Evolutionary conservation across 2,888 invertebrate genomes (phyloP), one percentile per base, ranked within the genome.

Genomic region (Camponotus fellah): DNA sequence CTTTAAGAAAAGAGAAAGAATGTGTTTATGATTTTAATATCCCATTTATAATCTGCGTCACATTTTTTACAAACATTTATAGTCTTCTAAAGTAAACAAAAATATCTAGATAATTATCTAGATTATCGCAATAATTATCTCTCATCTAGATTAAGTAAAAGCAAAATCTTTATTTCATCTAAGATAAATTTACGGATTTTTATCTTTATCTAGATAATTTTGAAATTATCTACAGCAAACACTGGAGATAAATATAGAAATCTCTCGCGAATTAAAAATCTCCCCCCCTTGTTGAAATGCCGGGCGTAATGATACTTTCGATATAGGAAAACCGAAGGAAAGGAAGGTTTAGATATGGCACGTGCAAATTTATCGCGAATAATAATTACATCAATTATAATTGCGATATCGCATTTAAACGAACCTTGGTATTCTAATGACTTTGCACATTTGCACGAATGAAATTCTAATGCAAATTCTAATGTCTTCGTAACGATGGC

Each of bases 391-490:
- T n/a, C 12, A n/a, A 4, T 56, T 32, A 14, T 65, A 65, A 53
- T 60, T n/a, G 40, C n/a, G 72, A 58, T 26, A 17, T 17, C 21
- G 43, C n/a, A 62, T 32, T 9, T 64, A n/a, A n/a, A 64, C 8
- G 8, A 34, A 9, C 8, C 74, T 74, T 37, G 60, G 6, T 60
- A 79, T 72, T 77, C 60, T 17, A 53, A 46, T 46, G 34, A 10
- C 43, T 8, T 34, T 40, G 26, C 49, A 10, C 37, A 62, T 77
- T 58, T 74, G 71, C 60, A 46, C 46, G 12, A 46, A 17, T 79
- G 43, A 58, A 60, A 53, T 49, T 74, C 46, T 46, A 71, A 71
- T 34, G 71, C 72, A 34, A 34, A 53, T 21, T 56, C 53, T n/a
- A 53, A 53, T 53, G 68, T 9, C 49, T 43, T 46, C 53, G 37